Percentiles rank a stretch among this genome's conserved stretches.
Conservation (phyloP, 1,140 invertebrate species). For the Goniozus legneri region DNA sequence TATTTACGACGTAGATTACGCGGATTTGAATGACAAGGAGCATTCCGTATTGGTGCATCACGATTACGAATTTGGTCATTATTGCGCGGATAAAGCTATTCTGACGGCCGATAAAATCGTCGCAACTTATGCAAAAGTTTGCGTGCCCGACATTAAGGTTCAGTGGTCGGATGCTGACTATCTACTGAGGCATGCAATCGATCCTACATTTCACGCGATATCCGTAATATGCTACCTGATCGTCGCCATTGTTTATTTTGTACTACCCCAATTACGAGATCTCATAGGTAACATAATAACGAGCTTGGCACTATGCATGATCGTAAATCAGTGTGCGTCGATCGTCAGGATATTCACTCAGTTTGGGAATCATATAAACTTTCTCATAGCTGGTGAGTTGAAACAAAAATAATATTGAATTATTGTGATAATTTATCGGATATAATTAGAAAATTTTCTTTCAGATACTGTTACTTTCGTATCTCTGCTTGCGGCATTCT, state of each 20-base stretch:
- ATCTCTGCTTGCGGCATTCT: constrained; percentile 72
- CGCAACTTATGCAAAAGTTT: constrained; percentile 69
- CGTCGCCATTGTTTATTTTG: constrained; percentile 77
- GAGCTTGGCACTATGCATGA: constrained; percentile 72
- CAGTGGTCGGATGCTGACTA: constrained; percentile 70
- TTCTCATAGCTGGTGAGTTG: constrained; percentile 70
- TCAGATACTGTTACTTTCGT: constrained; percentile 72
- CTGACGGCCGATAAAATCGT: constrained; percentile 27
- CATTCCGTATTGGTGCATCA: constrained; percentile 54
- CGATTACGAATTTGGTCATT: constrained; percentile 70
- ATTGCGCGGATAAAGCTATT: constrained; percentile 73
- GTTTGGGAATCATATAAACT: constrained; percentile 73
- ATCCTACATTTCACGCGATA: constrained; percentile 71
- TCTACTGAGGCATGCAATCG: constrained; percentile 68
- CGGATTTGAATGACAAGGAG: constrained; percentile 45
- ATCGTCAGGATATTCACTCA: constrained; percentile 76
- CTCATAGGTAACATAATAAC: constrained; percentile 80
- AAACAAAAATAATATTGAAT: too few species aligned
- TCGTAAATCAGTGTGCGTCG: constrained; percentile 71
- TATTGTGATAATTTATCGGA: too few species aligned
- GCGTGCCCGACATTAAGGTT: constrained; percentile 64
- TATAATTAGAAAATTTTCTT: too few species aligned
- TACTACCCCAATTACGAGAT: constrained; percentile 77
- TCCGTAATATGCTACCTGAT: constrained; percentile 68
- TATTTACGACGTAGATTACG: constrained; percentile 43